Evolutionary conservation across 92 coral and sea anemone genomes (phyloP).

Genomic region (Porites evermanni): DNA sequence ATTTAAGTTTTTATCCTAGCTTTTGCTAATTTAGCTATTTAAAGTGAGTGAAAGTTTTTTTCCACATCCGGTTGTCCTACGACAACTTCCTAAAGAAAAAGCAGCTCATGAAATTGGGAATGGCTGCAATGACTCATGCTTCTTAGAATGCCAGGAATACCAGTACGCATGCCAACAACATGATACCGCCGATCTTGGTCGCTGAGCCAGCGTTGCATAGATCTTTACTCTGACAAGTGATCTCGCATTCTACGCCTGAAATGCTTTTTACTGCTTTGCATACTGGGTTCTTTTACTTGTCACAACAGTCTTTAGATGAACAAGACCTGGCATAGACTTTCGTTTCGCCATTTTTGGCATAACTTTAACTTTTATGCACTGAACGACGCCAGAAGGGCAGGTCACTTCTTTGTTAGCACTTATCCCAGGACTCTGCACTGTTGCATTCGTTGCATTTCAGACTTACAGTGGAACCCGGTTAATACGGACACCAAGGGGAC

Average conservation of each 20-base stretch:
- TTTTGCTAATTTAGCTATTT: too few relatives aligned
- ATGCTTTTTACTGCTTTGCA: neutral
- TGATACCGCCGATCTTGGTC: neutral
- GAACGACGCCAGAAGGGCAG: neutral
- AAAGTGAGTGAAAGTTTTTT: too few relatives aligned
- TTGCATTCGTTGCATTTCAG: neutral
- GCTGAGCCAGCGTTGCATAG: constrained; percentile 28
- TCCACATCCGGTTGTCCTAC: too few relatives aligned
- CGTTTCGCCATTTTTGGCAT: neutral
- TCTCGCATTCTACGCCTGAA: neutral
- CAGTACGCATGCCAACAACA: constrained; percentile 17
- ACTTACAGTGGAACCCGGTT: neutral
- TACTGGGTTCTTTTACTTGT: neutral
- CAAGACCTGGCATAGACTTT: neutral
- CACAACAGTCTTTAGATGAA: neutral
- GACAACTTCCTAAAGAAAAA: too few relatives aligned
- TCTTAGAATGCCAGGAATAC: neutral
- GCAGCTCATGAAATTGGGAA: too few relatives aligned
- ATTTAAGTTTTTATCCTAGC: too few relatives aligned
- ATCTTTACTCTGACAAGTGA: neutral
- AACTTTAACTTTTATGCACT: neutral
- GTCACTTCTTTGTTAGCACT: neutral
- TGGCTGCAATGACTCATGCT: too few relatives aligned
- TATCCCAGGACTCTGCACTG: neutral
- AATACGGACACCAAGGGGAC: too few relatives aligned